phyloP scores from a whole-genome alignment of 2,888 invertebrate genomes.

The Catocala sponsa region DNA sequence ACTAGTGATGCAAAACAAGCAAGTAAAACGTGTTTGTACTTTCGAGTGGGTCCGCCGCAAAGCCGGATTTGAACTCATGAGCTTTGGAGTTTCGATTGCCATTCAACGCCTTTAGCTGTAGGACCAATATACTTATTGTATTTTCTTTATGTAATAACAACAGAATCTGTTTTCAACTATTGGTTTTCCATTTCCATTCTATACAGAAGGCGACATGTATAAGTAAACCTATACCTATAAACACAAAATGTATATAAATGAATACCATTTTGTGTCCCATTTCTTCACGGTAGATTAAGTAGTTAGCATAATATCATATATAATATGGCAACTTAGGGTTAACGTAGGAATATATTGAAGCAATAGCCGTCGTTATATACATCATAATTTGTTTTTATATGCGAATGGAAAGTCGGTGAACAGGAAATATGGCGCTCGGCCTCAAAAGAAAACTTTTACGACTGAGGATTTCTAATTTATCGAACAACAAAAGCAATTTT shows the following conservation, averaged over 20 bases:
- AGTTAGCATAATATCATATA: too few relatives aligned
- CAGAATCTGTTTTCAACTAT: not conserved
- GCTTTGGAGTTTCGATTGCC: constrained; percentile 10
- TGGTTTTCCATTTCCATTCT: not conserved
- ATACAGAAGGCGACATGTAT: not conserved
- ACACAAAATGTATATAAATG: too few relatives aligned
- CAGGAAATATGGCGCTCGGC: constrained; percentile 57
- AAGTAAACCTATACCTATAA: too few relatives aligned
- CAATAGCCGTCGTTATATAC: constrained; percentile 17
- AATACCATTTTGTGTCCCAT: constrained; percentile 36
- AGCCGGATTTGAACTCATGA: constrained; percentile 12
- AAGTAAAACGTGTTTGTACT: constrained; percentile 7
- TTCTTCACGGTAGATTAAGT: constrained; percentile 18
- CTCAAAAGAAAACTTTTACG: constrained; percentile 59
- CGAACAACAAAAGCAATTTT: constrained; percentile 77
- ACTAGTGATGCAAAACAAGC: constrained; percentile 2
- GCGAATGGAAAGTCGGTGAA: constrained; percentile 50
- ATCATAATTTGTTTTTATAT: constrained; percentile 35
- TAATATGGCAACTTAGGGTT: too few relatives aligned
- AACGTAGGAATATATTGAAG: constrained; percentile 24
- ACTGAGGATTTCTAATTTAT: constrained; percentile 71
- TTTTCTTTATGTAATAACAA: constrained; percentile 1
- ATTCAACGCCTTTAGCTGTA: constrained; percentile 12
- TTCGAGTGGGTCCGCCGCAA: constrained; percentile 5
- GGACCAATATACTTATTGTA: constrained; percentile 1